These are phyloP conservation scores for Bombus huntii DNA, from an alignment of 1,140 invertebrate species.

Conservation along the genomic window DNA sequence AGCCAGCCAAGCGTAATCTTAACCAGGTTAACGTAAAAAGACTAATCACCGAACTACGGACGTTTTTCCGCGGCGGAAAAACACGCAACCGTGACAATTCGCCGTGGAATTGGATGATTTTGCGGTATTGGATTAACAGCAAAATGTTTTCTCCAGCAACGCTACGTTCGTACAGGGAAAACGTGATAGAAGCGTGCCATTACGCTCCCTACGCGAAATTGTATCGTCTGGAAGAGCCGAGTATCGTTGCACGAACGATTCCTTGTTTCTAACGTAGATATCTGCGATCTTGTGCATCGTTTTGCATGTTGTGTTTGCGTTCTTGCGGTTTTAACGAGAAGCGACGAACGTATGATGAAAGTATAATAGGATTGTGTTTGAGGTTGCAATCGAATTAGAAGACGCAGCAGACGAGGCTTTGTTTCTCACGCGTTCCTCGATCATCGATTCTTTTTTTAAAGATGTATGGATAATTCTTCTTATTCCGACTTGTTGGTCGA, in stretches of 20 bases:
- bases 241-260: neutral
- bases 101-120: constrained; percentile 30
- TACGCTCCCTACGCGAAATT: neutral
- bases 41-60: constrained; percentile 17
- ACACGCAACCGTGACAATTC: constrained; percentile 12
- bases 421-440: too few relatives aligned
- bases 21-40: constrained; percentile 50
- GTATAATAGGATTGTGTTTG: too few relatives aligned
- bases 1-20: constrained; percentile 47
- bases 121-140: neutral
- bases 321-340: too few relatives aligned
- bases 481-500: too few relatives aligned
- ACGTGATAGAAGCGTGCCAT: neutral
- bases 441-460: too few relatives aligned
- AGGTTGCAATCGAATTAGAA: too few relatives aligned
- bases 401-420: too few relatives aligned
- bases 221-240: neutral
- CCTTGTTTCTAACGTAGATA: neutral
- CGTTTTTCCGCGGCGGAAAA: constrained; percentile 8
- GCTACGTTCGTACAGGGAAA: neutral
- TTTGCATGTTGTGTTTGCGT: too few relatives aligned
- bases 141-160: too few relatives aligned
- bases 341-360: too few relatives aligned
- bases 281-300: neutral
- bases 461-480: too few relatives aligned